phyloP scores from a whole-genome alignment of 2,113 vertebrate genomes.

The Oryzias javanicus region DNA sequence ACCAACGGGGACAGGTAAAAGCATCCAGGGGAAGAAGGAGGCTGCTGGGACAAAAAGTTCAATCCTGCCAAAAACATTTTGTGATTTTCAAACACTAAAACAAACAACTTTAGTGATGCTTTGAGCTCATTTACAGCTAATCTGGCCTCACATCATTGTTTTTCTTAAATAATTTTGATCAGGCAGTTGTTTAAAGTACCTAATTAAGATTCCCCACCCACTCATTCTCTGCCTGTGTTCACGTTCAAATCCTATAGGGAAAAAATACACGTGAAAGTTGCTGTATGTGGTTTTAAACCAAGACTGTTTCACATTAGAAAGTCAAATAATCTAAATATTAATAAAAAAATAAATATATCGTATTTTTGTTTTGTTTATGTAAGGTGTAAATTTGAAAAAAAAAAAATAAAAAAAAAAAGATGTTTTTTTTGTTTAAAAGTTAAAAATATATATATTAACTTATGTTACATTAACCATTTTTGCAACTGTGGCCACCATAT shows the following conservation, averaged over 20 bases:
- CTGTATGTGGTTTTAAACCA: no score
- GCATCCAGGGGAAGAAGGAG: slow-evolving; percentile 11
- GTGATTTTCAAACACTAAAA: no score
- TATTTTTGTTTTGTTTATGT: no score
- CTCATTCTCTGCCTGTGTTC: slow-evolving; percentile 22
- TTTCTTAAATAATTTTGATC: not conserved
- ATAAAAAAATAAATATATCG: no score
- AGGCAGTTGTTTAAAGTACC: slow-evolving; percentile 35
- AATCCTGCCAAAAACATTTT: not conserved
- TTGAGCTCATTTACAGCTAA: not conserved
- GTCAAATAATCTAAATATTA: no score
- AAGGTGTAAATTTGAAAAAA: no score
- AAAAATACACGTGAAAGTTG: slow-evolving; percentile 20
- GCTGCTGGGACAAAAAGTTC: slow-evolving; percentile 36
- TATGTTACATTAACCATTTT: no score
- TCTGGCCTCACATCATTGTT: not conserved
- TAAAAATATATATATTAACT: no score
- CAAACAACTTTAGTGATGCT: not conserved
- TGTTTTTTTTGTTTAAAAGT: no score
- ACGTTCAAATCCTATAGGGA: slow-evolving; percentile 10
- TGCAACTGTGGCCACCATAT: no score
- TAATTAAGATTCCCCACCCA: slow-evolving; percentile 42
- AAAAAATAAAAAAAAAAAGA: no score
- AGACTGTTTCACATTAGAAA: not conserved
- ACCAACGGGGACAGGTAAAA: slow-evolving; percentile 15